Conservation (phyloP, 92 coral and sea anemone species). For the Montipora capitata region DNA sequence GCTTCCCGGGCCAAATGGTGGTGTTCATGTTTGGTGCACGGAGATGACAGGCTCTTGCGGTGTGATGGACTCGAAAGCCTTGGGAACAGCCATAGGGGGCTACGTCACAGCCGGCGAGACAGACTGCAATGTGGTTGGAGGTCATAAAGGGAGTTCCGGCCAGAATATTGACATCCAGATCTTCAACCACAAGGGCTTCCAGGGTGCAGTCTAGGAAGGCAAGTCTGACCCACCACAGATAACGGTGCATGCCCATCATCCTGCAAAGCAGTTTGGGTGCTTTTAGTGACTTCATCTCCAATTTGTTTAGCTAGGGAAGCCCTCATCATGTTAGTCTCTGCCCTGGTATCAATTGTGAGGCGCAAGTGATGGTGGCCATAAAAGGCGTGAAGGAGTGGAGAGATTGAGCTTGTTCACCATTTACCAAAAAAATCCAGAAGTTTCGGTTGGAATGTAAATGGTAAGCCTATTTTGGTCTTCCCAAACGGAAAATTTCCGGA, state of each 20-base stretch:
- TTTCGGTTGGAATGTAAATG: no score
- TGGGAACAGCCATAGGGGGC: no score
- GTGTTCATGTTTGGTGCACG: background rate
- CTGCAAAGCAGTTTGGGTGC: constrained; percentile 29
- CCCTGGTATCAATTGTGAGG: no score
- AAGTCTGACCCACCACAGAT: no score
- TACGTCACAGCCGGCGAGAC: background rate
- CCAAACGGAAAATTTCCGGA: no score
- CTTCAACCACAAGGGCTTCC: constrained; percentile 18
- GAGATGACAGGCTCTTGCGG: background rate
- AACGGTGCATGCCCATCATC: constrained; percentile 41
- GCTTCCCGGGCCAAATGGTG: background rate
- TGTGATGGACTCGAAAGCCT: no score
- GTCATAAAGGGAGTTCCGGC: constrained; percentile 15
- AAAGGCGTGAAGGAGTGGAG: background rate
- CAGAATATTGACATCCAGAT: background rate
- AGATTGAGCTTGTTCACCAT: background rate
- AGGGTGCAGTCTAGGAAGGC: no score
- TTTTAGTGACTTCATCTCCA: no score
- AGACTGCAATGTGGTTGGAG: constrained; percentile 12
- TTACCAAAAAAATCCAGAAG: no score
- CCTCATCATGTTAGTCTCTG: no score
- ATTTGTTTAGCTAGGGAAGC: no score
- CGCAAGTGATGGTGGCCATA: background rate
- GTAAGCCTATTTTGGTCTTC: no score